A percentile compares a stretch with the other conserved stretches of the same genome.
phyloP scores from a whole-genome alignment of 2,888 invertebrate species.

The Hydrotaea cyrtoneurina region DNA sequence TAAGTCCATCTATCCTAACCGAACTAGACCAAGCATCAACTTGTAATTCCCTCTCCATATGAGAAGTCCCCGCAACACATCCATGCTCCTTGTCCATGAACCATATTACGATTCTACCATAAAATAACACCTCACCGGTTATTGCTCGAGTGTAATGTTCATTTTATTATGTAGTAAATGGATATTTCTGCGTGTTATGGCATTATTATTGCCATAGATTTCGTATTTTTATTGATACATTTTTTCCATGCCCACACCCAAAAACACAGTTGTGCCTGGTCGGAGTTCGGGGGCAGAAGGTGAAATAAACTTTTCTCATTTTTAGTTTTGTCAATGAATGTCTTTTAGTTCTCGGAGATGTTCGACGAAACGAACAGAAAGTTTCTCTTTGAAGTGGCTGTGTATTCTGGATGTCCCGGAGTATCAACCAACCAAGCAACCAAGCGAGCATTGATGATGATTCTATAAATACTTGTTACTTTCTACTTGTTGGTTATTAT shows the following conservation, averaged over 20 bases:
- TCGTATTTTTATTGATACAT: slow-evolving; percentile 16
- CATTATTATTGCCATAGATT: slow-evolving; percentile 37
- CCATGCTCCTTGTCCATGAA: too few relatives aligned
- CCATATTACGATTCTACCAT: too few relatives aligned
- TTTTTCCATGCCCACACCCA: neutral
- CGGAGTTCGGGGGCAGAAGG: neutral
- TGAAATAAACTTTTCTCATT: slow-evolving; percentile 47
- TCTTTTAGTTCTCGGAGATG: slow-evolving; percentile 34
- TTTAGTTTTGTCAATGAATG: slow-evolving; percentile 51
- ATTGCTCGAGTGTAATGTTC: neutral
- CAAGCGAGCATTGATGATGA: neutral
- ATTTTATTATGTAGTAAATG: neutral
- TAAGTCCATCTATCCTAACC: too few relatives aligned
- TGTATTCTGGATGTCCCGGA: neutral
- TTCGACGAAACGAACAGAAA: slow-evolving; percentile 3
- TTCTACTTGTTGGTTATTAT: slow-evolving; percentile 39
- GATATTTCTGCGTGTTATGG: slow-evolving; percentile 14
- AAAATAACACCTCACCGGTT: neutral
- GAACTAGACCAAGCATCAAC: too few relatives aligned
- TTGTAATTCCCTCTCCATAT: too few relatives aligned
- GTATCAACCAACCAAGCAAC: neutral
- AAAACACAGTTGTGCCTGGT: neutral
- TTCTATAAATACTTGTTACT: slow-evolving; percentile 25
- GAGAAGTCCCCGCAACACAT: too few relatives aligned
- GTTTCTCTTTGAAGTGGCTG: neutral